Conservation (phyloP, 2,888 invertebrate species). For the Neoscelio sp. region DNA sequence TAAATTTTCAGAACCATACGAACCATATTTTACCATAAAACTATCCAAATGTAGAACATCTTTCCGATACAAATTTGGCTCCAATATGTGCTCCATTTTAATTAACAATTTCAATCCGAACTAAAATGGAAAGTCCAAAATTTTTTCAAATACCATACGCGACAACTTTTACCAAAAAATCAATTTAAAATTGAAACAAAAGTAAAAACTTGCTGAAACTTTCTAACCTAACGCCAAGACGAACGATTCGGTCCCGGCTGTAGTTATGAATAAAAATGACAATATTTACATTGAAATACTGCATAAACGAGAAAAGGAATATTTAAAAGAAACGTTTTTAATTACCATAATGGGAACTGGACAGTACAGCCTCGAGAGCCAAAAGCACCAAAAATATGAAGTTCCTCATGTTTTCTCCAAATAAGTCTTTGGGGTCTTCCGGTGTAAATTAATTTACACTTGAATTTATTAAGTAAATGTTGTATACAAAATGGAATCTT, state of each 20-base stretch:
- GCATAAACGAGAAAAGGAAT: neutral
- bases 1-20: too few species aligned
- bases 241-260: slow-evolving; percentile 22
- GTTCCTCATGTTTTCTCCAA: neutral
- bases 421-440: too few species aligned
- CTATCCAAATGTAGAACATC: slow-evolving; percentile 8
- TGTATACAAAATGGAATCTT: too few species aligned
- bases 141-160: too few species aligned
- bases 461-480: too few species aligned
- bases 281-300: neutral
- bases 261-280: neutral
- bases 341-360: neutral
- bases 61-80: slow-evolving; percentile 4
- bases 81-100: slow-evolving; percentile 14
- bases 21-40: neutral
- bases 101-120: neutral
- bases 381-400: neutral
- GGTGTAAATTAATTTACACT: too few species aligned
- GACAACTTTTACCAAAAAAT: too few species aligned
- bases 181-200: too few species aligned
- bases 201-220: neutral
- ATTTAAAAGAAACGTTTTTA: neutral
- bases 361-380: neutral
- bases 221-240: slow-evolving; percentile 40
- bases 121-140: too few species aligned